Evolutionary conservation across 2,888 invertebrate genomes (phyloP).

Genomic region (Brenthis ino): DNA sequence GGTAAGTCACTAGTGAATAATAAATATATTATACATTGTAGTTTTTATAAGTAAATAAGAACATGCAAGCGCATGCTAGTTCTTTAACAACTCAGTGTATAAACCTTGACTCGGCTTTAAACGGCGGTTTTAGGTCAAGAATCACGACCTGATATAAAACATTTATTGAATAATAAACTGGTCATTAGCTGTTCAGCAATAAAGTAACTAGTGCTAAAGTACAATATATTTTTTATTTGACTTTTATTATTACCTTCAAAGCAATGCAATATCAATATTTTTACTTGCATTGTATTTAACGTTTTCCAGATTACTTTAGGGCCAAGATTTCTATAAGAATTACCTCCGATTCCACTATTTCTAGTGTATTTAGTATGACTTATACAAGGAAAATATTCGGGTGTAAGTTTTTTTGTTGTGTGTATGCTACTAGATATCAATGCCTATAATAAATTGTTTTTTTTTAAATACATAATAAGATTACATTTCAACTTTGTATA

Average conservation of each 20-base stretch:
- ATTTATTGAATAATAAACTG: conserved; percentile 21
- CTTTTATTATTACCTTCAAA: not conserved
- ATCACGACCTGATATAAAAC: conserved; percentile 22
- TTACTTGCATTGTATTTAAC: not conserved
- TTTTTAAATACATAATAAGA: too few species aligned
- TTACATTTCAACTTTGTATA: too few species aligned
- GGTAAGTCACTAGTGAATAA: not conserved
- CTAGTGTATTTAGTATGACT: too few species aligned
- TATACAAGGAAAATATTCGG: too few species aligned
- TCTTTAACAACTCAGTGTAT: conserved; percentile 12
- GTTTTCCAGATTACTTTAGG: not conserved
- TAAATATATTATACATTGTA: not conserved
- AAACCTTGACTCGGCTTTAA: conserved; percentile 19
- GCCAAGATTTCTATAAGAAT: too few species aligned
- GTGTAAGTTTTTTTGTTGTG: too few species aligned
- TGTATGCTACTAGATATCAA: too few species aligned
- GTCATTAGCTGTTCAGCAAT: conserved; percentile 1
- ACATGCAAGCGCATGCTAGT: conserved; percentile 19
- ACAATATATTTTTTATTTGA: conserved; percentile 5
- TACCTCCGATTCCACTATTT: too few species aligned
- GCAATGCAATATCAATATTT: not conserved
- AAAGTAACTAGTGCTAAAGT: conserved; percentile 6
- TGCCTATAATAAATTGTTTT: too few species aligned
- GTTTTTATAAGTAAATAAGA: conserved; percentile 13
- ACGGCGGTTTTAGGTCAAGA: conserved; percentile 25